Percentiles rank a stretch among this genome's conserved stretches.
Evolutionary conservation across 2,888 invertebrate species (phyloP).

Genomic region (Drosophila ochracea): DNA sequence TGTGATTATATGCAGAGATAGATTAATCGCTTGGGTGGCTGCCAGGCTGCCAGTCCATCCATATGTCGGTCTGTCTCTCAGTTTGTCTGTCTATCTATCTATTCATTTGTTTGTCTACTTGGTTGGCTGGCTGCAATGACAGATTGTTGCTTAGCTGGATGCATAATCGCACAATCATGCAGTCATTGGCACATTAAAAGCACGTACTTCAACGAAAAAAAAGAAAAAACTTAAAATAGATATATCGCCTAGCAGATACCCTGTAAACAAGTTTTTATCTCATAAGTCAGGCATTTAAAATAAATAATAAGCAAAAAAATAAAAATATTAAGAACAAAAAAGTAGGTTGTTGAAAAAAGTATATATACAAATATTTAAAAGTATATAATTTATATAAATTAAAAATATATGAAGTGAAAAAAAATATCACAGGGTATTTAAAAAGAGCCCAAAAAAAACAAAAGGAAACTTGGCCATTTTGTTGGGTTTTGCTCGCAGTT

Average conservation of each 20-base stretch:
- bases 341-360: not conserved
- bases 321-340: not conserved
- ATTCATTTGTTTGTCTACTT: conserved; percentile 26
- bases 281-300: not conserved
- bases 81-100: conserved; percentile 12
- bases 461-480: conserved; percentile 51
- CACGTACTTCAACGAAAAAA: conserved; percentile 39
- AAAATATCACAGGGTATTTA: not conserved
- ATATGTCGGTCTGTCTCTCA: conserved; percentile 13
- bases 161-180: conserved; percentile 79
- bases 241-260: not conserved
- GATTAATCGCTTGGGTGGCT: conserved; percentile 74
- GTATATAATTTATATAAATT: not conserved
- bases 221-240: not conserved
- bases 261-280: not conserved
- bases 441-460: not conserved
- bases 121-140: conserved; percentile 77
- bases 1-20: conserved; percentile 55
- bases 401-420: not conserved
- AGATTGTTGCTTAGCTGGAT: conserved; percentile 72
- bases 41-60: conserved; percentile 39
- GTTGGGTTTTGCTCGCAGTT: conserved; percentile 26
- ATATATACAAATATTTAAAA: not conserved
- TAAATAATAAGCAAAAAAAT: not conserved
- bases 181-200: conserved; percentile 79